These are phyloP conservation scores for Ctenopoma kingsleyae DNA, from an alignment of 2,797 vertebrate species.

Conservation along the genomic window DNA sequence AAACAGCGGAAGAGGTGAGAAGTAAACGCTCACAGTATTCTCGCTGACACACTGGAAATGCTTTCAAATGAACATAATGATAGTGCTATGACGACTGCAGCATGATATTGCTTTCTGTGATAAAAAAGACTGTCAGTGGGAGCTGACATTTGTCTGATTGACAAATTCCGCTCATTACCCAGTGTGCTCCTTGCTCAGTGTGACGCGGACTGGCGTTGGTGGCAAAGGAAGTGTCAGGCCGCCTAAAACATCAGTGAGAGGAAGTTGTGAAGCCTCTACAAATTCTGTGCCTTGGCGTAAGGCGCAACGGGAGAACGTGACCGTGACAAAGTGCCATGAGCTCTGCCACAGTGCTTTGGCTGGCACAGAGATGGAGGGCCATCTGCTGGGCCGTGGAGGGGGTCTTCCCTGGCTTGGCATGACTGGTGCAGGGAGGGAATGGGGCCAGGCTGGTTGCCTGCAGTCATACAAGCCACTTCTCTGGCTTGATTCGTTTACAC, in stretches of 20 bases:
- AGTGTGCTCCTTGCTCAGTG: constrained; percentile 61
- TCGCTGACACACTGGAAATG: constrained; percentile 61
- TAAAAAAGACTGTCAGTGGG: constrained; percentile 51
- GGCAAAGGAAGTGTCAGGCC: constrained; percentile 53
- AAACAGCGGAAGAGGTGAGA: constrained; percentile 50
- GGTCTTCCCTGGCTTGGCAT: constrained; percentile 72
- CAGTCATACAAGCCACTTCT: constrained; percentile 61
- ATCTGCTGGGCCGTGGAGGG: constrained; percentile 79
- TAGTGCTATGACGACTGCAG: constrained; percentile 49
- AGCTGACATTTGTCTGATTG: constrained; percentile 61
- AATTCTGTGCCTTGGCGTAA: constrained; percentile 52
- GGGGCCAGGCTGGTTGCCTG: constrained; percentile 50
- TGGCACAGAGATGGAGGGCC: constrained; percentile 66
- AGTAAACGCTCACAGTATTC: constrained; percentile 43
- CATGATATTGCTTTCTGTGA: constrained; percentile 48
- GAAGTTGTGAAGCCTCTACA: constrained; percentile 55
- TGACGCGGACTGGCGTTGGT: constrained; percentile 58
- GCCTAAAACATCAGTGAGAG: constrained; percentile 52
- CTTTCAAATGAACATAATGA: constrained; percentile 71
- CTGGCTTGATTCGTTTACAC: constrained; percentile 66
- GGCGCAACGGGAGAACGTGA: constrained; percentile 61
- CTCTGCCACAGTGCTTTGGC: constrained; percentile 57
- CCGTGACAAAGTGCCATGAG: constrained; percentile 73
- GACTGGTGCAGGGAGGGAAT: constrained; percentile 41
- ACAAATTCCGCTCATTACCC: constrained; percentile 77